A percentile compares a stretch with the other conserved stretches of the same genome.
phyloP scores from a whole-genome alignment of 2,797 vertebrate genomes.

The Glyptemys insculpta region DNA sequence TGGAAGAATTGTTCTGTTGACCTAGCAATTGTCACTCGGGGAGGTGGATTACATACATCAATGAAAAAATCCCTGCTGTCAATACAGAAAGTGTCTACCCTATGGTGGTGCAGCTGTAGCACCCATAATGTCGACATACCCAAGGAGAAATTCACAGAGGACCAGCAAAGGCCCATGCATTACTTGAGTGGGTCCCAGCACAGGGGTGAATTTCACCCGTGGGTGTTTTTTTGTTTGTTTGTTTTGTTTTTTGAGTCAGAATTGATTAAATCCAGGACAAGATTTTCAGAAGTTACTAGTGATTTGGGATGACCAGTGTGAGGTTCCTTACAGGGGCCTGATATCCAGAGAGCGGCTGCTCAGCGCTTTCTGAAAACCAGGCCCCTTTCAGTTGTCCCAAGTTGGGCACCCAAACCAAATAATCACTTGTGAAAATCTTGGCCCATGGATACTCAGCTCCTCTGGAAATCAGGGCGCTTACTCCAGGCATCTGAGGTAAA shows the following conservation, averaged over 20 bases:
- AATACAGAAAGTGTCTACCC: no score
- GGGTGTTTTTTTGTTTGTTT: neutral
- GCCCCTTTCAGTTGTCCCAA: neutral
- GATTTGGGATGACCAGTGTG: neutral
- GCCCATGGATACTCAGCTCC: neutral
- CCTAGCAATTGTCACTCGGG: neutral
- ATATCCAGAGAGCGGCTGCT: no score
- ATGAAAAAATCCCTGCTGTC: neutral
- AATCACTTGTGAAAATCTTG: neutral
- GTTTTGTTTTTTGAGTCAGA: neutral
- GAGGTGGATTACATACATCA: neutral
- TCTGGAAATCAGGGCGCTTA: neutral
- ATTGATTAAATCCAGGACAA: neutral
- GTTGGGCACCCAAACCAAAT: neutral
- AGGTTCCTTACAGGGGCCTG: neutral
- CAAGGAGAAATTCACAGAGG: neutral
- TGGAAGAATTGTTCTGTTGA: neutral
- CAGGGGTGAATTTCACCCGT: accelerated
- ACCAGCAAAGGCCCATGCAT: neutral
- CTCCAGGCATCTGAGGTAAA: neutral
- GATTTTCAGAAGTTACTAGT: neutral
- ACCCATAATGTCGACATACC: neutral
- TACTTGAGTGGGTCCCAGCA: neutral
- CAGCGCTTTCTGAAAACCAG: neutral
- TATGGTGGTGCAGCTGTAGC: neutral